Percentiles rank a stretch among this genome's conserved stretches.
Evolutionary conservation across 1,140 invertebrate genomes (phyloP).

Genomic region (Heliconius himera): DNA sequence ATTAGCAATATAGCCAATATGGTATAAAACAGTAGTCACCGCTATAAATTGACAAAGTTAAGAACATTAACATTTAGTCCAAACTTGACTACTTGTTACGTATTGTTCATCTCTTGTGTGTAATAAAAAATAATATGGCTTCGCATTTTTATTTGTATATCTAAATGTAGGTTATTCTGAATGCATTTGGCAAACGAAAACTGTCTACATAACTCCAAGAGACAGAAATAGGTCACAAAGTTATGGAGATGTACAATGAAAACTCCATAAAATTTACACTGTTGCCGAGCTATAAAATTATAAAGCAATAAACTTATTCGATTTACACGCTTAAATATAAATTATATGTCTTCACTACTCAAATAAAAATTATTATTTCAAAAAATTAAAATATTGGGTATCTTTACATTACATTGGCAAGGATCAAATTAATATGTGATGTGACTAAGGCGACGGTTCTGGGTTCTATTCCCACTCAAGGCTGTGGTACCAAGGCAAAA

Average conservation of each 20-base stretch:
- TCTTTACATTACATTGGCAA: too few species aligned
- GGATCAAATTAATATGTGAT: too few species aligned
- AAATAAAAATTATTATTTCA: too few species aligned
- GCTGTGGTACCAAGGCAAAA: too few species aligned
- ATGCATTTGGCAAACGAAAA: slow-evolving; percentile 21
- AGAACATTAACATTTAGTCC: neutral
- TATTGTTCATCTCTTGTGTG: neutral
- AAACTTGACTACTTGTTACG: neutral
- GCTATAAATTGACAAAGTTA: neutral
- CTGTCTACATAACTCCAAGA: slow-evolving; percentile 14
- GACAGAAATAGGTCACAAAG: slow-evolving; percentile 18
- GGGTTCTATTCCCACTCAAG: neutral
- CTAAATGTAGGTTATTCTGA: neutral
- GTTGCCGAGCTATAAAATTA: too few species aligned
- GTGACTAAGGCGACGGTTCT: neutral
- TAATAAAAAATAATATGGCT: neutral
- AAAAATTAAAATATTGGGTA: too few species aligned
- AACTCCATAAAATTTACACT: neutral
- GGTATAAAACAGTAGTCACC: neutral
- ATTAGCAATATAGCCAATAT: neutral
- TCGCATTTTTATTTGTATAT: neutral
- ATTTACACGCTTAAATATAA: too few species aligned
- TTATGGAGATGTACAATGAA: neutral
- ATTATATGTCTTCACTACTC: too few species aligned
- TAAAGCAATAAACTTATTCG: too few species aligned